Evolutionary conservation across 2,113 vertebrate genomes (phyloP).

Genomic region (Malaclemys terrapin): DNA sequence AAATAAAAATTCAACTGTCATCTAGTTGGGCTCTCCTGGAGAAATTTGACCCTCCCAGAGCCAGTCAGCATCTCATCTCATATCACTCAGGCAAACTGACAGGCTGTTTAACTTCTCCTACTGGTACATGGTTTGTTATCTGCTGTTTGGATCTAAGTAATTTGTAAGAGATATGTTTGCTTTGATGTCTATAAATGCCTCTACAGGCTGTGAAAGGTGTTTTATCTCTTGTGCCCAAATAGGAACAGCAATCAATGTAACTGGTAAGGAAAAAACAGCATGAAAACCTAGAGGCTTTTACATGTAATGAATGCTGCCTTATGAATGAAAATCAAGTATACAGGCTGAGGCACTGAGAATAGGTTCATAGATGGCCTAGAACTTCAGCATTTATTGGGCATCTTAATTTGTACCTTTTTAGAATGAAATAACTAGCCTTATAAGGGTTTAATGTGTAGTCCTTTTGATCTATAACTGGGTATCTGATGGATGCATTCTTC

Average conservation of each 20-base stretch:
- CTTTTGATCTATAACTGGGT: not conserved
- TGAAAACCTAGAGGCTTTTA: not conserved
- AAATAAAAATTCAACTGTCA: no score
- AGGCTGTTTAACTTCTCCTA: not conserved
- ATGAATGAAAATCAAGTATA: not conserved
- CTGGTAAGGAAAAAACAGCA: not conserved
- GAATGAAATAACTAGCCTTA: not conserved
- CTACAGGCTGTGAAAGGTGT: not conserved
- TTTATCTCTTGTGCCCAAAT: not conserved
- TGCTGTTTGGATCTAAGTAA: not conserved
- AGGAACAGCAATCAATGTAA: not conserved
- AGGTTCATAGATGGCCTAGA: accelerated
- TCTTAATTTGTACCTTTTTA: not conserved
- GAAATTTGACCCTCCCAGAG: not conserved
- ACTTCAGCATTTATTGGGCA: not conserved
- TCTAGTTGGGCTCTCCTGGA: not conserved
- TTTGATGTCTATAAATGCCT: not conserved
- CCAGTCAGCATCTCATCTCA: not conserved
- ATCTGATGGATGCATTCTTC: not conserved
- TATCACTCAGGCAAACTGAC: not conserved
- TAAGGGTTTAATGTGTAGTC: accelerated
- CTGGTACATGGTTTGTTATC: not conserved
- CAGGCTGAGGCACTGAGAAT: not conserved
- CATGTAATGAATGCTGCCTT: not conserved
- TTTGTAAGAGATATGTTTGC: not conserved